Conservation (phyloP, 2,113 vertebrate species). For the Crotalus helleri region DNA sequence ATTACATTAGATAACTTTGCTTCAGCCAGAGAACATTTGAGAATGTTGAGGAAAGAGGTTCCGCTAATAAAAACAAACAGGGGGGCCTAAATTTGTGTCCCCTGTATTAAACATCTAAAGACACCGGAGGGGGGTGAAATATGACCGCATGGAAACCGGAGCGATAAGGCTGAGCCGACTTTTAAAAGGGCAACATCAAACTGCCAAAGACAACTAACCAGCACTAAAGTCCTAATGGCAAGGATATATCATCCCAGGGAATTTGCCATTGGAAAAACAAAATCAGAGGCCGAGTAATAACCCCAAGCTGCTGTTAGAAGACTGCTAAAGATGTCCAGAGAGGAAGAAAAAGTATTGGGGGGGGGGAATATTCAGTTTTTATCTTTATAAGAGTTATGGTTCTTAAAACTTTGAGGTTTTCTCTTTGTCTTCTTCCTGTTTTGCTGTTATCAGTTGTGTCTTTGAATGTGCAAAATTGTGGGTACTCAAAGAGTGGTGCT, state of each 20-base stretch:
- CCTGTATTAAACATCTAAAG: slow-evolving; percentile 68
- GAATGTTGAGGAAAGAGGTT: slow-evolving; percentile 83
- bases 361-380: neutral
- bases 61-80: slow-evolving; percentile 76
- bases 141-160: slow-evolving; percentile 59
- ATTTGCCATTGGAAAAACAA: slow-evolving; percentile 65
- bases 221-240: slow-evolving; percentile 61
- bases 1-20: slow-evolving; percentile 87
- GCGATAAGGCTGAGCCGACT: slow-evolving; percentile 52
- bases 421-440: neutral
- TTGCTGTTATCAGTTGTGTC: neutral
- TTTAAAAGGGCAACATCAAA: slow-evolving; percentile 63
- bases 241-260: slow-evolving; percentile 63
- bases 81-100: slow-evolving; percentile 66
- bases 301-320: neutral
- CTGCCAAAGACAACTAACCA: slow-evolving; percentile 58
- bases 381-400: neutral
- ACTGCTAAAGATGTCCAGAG: neutral
- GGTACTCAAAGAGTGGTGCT: neutral
- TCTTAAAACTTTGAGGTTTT: neutral
- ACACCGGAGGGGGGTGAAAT: slow-evolving; percentile 57
- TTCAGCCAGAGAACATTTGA: slow-evolving; percentile 88
- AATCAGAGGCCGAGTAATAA: slow-evolving; percentile 52
- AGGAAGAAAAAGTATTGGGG: neutral
- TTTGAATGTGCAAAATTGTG: neutral